Evolutionary conservation across 37 sponge, comb jelly and placozoan species (phyloP).

Genomic region (Mnemiopsis leidyi): DNA sequence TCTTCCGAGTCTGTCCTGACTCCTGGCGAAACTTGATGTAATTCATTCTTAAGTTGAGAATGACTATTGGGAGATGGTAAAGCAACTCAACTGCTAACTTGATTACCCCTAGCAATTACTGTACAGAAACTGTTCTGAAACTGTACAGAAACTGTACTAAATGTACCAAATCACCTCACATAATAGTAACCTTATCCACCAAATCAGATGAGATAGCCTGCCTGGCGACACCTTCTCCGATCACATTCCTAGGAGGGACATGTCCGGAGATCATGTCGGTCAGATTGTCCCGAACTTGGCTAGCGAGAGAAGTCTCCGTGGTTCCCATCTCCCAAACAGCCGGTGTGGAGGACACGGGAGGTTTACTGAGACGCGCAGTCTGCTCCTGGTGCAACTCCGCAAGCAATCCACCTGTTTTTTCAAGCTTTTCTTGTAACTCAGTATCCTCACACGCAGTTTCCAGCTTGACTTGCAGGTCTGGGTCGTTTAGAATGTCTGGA

Average conservation of each 20-base stretch:
- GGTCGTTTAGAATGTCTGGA: constrained; percentile 55
- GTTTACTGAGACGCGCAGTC: background rate
- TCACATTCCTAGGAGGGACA: background rate
- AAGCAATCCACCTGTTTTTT: background rate
- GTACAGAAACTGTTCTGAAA: no score
- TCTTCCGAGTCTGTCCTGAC: no score
- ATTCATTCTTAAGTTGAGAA: no score
- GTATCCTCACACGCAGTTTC: constrained; percentile 32
- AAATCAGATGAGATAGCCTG: constrained; percentile 4
- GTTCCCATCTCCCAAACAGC: background rate
- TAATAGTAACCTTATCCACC: background rate
- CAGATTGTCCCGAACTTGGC: constrained; percentile 30
- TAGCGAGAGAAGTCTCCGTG: background rate
- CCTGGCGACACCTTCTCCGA: background rate
- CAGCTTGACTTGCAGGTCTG: constrained; percentile 6
- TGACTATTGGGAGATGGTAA: no score
- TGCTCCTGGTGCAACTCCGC: background rate
- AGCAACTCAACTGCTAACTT: no score
- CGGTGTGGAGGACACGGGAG: background rate
- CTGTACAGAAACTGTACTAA: no score
- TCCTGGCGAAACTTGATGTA: no score
- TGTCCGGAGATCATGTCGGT: constrained; percentile 34
- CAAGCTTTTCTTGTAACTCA: background rate
- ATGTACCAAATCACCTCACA: background rate
- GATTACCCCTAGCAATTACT: no score